Base-by-base conservation (phyloP, 2,113 vertebrate genomes). In the Hemiprocne comata region DNA sequence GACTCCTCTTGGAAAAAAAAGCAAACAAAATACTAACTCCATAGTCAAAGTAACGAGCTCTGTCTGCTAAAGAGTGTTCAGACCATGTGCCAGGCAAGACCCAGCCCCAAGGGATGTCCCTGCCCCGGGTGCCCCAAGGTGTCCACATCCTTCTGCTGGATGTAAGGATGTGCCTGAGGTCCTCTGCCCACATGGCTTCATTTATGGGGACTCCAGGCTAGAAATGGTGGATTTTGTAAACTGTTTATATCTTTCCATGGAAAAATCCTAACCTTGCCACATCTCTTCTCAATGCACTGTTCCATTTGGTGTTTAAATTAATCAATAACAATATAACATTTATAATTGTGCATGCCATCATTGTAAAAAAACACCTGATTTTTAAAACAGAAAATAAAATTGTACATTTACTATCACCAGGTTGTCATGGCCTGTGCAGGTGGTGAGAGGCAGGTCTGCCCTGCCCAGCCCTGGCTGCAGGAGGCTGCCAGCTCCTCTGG, bases 11-110 rank as follows among this genome's bases (percentile, higher is more conserved):
- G 34, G 60, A 67, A 25, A 40, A 54, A 50, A 51, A 46, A 33
- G 8, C 7, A 26, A 48, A 40, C 15, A 36, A 50, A 65, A 42
- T 6, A 2, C 2, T 0, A 4, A 3, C 3, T 5, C 23, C 13
- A 9, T 34, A 48, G 50, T 34, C 23, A 24, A 42, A 23, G 34
- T 5, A 33, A 29, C 3, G 16, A 76, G 36, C 33, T 29, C 55
- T 25, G n/a, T 13, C 16, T 72, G 44, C 89, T 62, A 10, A 19
- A 2, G 13, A 33, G 62, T 0, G 3, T 13, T n/a, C 19, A 28
- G 61, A 33, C 20, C 34, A 4, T 1, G 24, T 31, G 3, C 16
- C 42, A n/a, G 38, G n/a, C 24, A 9, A 14, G 40, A 34, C 9
- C 48, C 57, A 6, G 13, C 15, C 23, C 75, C 12, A 5, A 13